phyloP scores from a whole-genome alignment of 37 sponge, comb jelly and placozoan genomes.

The Cliona cf. orientalis region DNA sequence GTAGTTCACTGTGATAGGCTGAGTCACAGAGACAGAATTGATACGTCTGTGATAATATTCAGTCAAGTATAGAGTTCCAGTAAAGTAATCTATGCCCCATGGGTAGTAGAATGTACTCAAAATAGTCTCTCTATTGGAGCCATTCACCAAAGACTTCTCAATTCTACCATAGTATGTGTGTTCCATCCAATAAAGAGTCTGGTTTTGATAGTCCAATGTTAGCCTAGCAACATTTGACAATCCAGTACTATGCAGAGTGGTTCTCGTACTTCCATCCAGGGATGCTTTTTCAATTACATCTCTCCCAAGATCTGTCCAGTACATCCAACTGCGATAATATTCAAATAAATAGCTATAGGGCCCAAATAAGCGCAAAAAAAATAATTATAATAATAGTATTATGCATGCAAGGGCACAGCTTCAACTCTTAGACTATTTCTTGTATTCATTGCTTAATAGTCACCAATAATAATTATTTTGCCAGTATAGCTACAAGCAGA shows the following conservation, averaged over 20 bases:
- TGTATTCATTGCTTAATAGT: no score
- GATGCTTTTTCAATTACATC: slow-evolving; percentile 17
- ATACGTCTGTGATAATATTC: slow-evolving; percentile 6
- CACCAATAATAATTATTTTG: no score
- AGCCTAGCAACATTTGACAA: slow-evolving; percentile 59
- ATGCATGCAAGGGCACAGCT: no score
- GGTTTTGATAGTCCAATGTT: slow-evolving; percentile 52
- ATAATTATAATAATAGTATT: no score
- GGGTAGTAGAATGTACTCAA: no score
- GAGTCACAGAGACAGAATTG: neutral
- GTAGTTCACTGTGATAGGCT: neutral
- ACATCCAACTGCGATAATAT: slow-evolving; percentile 37
- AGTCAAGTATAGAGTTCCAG: no score
- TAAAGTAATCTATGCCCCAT: no score
- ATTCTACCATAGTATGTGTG: slow-evolving; percentile 17
- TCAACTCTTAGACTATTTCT: no score
- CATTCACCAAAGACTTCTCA: slow-evolving; percentile 35
- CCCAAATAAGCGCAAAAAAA: neutral
- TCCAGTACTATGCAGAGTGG: neutral
- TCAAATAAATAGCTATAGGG: neutral
- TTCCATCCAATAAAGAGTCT: slow-evolving; percentile 82
- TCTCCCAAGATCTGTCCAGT: slow-evolving; percentile 68
- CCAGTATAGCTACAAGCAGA: no score
- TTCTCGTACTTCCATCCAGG: slow-evolving; percentile 32
- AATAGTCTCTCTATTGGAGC: no score